Evolutionary conservation across 2,888 invertebrate genomes (phyloP).

Genomic region (Hybos culiciformis): DNA sequence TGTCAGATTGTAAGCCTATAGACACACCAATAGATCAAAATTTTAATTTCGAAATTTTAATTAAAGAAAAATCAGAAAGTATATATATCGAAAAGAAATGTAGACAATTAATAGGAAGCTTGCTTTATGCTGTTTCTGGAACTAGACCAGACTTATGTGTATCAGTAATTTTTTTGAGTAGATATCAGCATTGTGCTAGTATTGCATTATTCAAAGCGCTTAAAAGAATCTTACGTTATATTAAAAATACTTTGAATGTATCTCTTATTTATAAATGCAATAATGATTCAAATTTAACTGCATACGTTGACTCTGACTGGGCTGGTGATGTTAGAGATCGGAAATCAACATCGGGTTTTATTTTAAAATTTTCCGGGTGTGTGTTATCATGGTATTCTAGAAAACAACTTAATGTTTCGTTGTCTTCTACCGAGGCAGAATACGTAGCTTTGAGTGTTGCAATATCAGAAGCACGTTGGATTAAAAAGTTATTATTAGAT

Average conservation of each 20-base stretch:
- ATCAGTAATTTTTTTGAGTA: background rate
- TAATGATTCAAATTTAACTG: background rate
- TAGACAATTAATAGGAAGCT: background rate
- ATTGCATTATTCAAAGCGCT: background rate
- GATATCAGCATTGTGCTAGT: constrained; percentile 3
- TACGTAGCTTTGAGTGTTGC: background rate
- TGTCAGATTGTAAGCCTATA: background rate
- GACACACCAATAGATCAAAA: constrained; percentile 3
- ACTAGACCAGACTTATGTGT: background rate
- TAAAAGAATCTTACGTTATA: constrained; percentile 1
- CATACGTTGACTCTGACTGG: background rate
- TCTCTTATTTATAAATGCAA: background rate
- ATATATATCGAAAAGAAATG: too few relatives aligned
- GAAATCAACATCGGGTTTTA: background rate
- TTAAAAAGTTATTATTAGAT: constrained; percentile 1
- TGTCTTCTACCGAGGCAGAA: constrained; percentile 1
- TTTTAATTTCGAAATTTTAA: background rate
- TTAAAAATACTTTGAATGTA: background rate
- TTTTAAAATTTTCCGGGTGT: background rate
- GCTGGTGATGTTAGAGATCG: too few relatives aligned
- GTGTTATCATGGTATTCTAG: background rate
- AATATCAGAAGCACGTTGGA: background rate
- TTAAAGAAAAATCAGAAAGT: background rate
- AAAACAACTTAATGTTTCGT: background rate
- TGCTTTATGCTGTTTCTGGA: background rate